Base-by-base conservation (phyloP, 2,888 invertebrate genomes). In the Nomada goodeniana region DNA sequence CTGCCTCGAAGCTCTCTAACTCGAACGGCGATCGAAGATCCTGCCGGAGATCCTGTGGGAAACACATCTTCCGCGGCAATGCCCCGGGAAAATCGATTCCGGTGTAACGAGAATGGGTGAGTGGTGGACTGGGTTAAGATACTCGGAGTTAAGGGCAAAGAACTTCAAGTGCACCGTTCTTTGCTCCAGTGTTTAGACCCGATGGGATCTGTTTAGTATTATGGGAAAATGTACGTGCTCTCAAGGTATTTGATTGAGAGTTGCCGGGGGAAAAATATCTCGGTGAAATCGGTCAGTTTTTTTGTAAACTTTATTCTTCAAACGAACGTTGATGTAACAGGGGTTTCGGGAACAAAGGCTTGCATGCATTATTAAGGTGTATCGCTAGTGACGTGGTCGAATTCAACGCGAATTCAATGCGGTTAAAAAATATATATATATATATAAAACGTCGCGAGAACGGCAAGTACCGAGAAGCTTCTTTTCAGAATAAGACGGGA, bases 1-100 rank as follows among this genome's bases (percentile, higher is more conserved):
- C 61, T 20, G 42, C 60, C 13, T 18, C 20, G 13, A 15, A 15
- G 11, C 13, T n/a, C 26, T 57, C n/a, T 18, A 11, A 0, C 61
- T 18, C 60, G 75, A 52, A 42, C 23, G 57, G 69, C 44, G 60
- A 53, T 75, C 52, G 44, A 69, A 57, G 69, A 57, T 57, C 44
- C 42, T 69, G n/a, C 2, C 70, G 15, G 20, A 29, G 59, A 70
- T 71, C 60, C 70, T 71, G 70, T 61, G 36, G 60, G 70, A 61
- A 36, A 61, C 23, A 59, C 60, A 52, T 71, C 60, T 20, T 36
- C 60, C 70, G 70, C 60, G 70, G 70, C 20, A 59, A 29, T 26
- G 44, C 44, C 7, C 26, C 15, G 26, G 26, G n/a, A 61, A 71
- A 36, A 71, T 71, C 60, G 60, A 52, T 69, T 23, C n/a, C 26